Conservation (phyloP, 2,797 vertebrate genomes). For the Rhinophrynus dorsalis region DNA sequence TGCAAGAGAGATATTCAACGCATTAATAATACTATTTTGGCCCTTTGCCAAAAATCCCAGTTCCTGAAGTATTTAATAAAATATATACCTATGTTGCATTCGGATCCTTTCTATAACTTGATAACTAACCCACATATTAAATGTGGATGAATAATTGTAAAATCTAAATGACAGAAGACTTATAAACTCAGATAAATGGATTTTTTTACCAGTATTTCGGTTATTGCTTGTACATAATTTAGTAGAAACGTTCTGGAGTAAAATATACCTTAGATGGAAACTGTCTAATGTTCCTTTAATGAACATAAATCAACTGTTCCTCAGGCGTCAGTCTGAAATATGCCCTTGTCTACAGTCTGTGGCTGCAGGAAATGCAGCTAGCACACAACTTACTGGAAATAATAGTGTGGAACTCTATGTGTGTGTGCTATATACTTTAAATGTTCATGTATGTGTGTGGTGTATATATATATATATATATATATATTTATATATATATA, state of each 20-base stretch:
- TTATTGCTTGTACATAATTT: slow-evolving; percentile 24
- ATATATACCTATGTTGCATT: too few relatives aligned
- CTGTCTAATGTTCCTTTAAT: slow-evolving; percentile 24
- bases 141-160: too few relatives aligned
- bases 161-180: neutral
- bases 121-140: too few relatives aligned
- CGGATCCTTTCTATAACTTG: too few relatives aligned
- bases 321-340: slow-evolving; percentile 28
- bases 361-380: slow-evolving; percentile 39
- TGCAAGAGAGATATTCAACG: too few relatives aligned
- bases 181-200: neutral
- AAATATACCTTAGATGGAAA: slow-evolving; percentile 23
- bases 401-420: neutral
- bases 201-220: slow-evolving; percentile 4
- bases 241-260: slow-evolving; percentile 15
- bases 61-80: too few relatives aligned
- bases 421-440: too few relatives aligned
- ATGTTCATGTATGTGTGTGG: too few relatives aligned
- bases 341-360: slow-evolving; percentile 31
- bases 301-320: slow-evolving; percentile 28
- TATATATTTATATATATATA: too few relatives aligned
- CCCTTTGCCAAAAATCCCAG: too few relatives aligned
- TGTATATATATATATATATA: too few relatives aligned
- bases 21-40: too few relatives aligned
- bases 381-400: slow-evolving; percentile 35